Evolutionary conservation across 2,113 vertebrate species (phyloP).

Genomic region (Sphyrna mokarran): DNA sequence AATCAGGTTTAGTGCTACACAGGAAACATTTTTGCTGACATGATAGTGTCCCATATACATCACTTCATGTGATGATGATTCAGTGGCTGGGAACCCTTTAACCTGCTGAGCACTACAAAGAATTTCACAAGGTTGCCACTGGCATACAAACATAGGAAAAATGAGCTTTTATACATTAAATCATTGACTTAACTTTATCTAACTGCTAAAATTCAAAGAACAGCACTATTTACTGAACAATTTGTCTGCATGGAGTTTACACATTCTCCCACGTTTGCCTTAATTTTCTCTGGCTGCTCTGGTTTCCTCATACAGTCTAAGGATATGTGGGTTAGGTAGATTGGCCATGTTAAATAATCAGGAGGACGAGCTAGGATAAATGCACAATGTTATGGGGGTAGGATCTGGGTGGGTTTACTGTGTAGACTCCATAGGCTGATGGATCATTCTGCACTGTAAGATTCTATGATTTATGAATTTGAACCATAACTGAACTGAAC

Average conservation of each 20-base stretch:
- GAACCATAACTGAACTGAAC: not conserved
- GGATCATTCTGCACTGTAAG: too few species aligned
- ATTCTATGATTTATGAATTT: too few species aligned
- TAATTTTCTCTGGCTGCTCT: too few species aligned
- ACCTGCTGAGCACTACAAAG: not conserved
- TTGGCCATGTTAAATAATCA: too few species aligned
- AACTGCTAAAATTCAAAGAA: not conserved
- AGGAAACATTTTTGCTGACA: not conserved
- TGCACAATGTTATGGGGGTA: too few species aligned
- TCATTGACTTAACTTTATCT: not conserved
- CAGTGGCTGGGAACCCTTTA: not conserved
- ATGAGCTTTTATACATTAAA: not conserved
- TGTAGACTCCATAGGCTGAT: too few species aligned
- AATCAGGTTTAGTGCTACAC: not conserved
- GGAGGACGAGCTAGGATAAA: too few species aligned
- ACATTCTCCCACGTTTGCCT: too few species aligned
- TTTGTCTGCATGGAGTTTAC: not conserved
- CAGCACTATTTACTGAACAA: not conserved
- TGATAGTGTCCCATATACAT: not conserved
- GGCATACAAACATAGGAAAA: not conserved
- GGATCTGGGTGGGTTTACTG: too few species aligned
- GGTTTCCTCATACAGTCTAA: too few species aligned
- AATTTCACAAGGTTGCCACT: not conserved
- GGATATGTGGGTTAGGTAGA: too few species aligned
- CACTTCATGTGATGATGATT: not conserved